Conservation (phyloP, 2,797 vertebrate species). For the Chromobotia macracanthus region DNA sequence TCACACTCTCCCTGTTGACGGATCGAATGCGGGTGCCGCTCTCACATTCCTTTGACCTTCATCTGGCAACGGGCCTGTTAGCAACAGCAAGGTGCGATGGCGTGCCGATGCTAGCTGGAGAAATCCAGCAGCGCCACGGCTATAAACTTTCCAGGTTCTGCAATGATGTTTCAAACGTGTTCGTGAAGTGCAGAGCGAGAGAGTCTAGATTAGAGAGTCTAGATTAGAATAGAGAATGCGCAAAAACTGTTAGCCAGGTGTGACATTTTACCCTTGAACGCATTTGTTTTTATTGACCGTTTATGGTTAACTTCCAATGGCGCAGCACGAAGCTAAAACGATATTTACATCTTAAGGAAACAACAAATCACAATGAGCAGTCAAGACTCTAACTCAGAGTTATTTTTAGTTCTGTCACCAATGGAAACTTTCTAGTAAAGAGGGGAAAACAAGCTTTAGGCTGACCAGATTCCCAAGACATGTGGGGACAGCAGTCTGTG, state of each 20-base stretch:
- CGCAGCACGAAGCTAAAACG: conserved; percentile 64
- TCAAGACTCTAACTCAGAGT: conserved; percentile 74
- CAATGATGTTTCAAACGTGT: conserved; percentile 19
- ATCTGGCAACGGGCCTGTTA: conserved; percentile 75
- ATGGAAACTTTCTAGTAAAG: conserved; percentile 78
- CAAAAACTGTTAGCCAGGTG: conserved; percentile 26
- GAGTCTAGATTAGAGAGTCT: background rate
- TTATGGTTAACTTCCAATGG: conserved; percentile 36
- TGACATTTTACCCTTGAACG: conserved; percentile 31
- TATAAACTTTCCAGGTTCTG: conserved; percentile 23
- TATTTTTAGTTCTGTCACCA: conserved; percentile 81
- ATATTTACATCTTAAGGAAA: conserved; percentile 78
- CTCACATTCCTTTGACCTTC: conserved; percentile 92
- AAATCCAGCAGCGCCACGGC: conserved; percentile 50
- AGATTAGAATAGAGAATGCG: conserved; percentile 49
- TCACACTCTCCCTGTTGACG: conserved; percentile 64
- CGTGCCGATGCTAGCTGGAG: conserved; percentile 69
- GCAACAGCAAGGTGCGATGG: conserved; percentile 69
- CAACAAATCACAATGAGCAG: conserved; percentile 69
- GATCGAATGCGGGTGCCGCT: conserved; percentile 75
- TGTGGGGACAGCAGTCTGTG: conserved; percentile 61
- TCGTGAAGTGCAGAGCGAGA: conserved; percentile 55
- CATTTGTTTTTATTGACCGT: conserved; percentile 57
- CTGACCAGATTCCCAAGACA: conserved; percentile 46
- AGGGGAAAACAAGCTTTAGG: conserved; percentile 55